These are phyloP conservation scores for Siniperca obscura DNA, from an alignment of 2,797 vertebrate genomes.

Conservation along the genomic window DNA sequence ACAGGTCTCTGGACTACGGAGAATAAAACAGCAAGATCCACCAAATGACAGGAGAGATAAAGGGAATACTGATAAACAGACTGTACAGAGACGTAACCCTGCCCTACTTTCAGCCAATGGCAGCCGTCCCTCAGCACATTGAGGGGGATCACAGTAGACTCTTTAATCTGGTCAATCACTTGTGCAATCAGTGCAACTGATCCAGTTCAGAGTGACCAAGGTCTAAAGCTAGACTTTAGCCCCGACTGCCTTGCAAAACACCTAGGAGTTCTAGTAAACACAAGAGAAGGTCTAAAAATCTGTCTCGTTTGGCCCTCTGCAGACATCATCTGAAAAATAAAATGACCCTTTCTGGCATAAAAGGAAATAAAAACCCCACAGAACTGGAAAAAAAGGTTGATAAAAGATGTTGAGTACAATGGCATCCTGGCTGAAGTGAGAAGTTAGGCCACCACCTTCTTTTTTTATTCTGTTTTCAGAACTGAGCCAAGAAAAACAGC, in stretches of 20 bases:
- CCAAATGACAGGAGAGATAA: slow-evolving; percentile 78
- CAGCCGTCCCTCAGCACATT: slow-evolving; percentile 46
- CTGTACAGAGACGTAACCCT: slow-evolving; percentile 88
- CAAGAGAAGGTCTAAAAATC: slow-evolving; percentile 52
- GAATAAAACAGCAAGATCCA: slow-evolving; percentile 80
- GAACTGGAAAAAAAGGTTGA: slow-evolving; percentile 4
- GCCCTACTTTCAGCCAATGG: slow-evolving; percentile 66
- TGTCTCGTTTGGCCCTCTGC: slow-evolving; percentile 56
- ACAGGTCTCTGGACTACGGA: slow-evolving; percentile 93
- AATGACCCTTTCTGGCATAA: slow-evolving; percentile 44
- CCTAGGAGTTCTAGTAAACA: slow-evolving; percentile 69
- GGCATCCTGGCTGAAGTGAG: slow-evolving; percentile 21
- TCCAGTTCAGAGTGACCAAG: slow-evolving; percentile 76
- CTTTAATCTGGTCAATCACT: slow-evolving; percentile 76
- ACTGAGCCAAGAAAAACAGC: slow-evolving; percentile 33
- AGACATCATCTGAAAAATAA: slow-evolving; percentile 48
- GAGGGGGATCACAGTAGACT: slow-evolving; percentile 73
- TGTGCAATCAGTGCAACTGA: slow-evolving; percentile 83
- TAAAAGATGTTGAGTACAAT: slow-evolving; percentile 37
- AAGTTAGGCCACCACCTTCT: slow-evolving; percentile 19
- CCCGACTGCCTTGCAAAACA: slow-evolving; percentile 57
- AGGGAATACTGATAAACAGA: slow-evolving; percentile 95
- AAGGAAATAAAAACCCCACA: slow-evolving; percentile 47
- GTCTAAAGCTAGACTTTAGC: slow-evolving; percentile 75
- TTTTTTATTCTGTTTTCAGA: slow-evolving; percentile 20